Percentiles rank a stretch among this genome's conserved stretches.
These are phyloP conservation scores for Leptopilina boulardi DNA, from an alignment of 1,140 invertebrate species.

Conservation along the genomic window DNA sequence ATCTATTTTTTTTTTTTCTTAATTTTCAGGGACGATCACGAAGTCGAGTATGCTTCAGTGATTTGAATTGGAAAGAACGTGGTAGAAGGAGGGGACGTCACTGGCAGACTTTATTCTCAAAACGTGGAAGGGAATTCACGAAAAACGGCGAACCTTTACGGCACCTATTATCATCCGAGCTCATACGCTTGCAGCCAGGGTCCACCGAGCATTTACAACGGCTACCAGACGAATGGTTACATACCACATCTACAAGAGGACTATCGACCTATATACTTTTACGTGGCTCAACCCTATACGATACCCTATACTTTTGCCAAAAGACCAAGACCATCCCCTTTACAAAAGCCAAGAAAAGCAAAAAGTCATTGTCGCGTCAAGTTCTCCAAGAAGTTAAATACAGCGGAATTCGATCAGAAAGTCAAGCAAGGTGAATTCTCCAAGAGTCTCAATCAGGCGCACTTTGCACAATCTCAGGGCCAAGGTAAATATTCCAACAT, in stretches of 20 bases:
- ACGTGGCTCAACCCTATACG: slow-evolving; percentile 73
- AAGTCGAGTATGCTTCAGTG: slow-evolving; percentile 41
- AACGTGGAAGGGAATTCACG: slow-evolving; percentile 70
- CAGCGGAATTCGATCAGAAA: slow-evolving; percentile 70
- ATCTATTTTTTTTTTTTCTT: background rate
- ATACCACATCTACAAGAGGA: slow-evolving; percentile 66
- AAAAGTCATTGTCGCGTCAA: slow-evolving; percentile 66
- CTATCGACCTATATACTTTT: slow-evolving; percentile 72
- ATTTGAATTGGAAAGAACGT: slow-evolving; percentile 51
- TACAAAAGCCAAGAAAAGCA: slow-evolving; percentile 62
- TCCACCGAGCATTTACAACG: slow-evolving; percentile 63
- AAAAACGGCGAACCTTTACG: slow-evolving; percentile 74
- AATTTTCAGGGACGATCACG: slow-evolving; percentile 33
- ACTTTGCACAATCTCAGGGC: slow-evolving; percentile 65
- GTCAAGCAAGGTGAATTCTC: slow-evolving; percentile 73
- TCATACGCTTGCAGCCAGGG: slow-evolving; percentile 71
- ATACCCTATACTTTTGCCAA: slow-evolving; percentile 72
- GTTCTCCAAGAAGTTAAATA: slow-evolving; percentile 69
- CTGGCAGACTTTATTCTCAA: slow-evolving; percentile 52
- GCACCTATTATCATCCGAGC: slow-evolving; percentile 65
- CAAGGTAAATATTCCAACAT: slow-evolving; percentile 59
- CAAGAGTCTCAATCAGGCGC: slow-evolving; percentile 70
- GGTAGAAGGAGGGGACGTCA: slow-evolving; percentile 52
- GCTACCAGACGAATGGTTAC: slow-evolving; percentile 47
- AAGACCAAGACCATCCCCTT: slow-evolving; percentile 63